Percentiles rank a stretch among this genome's conserved stretches.
Conservation (phyloP, 2,888 invertebrate genomes). For the Drosophila diplacantha region DNA sequence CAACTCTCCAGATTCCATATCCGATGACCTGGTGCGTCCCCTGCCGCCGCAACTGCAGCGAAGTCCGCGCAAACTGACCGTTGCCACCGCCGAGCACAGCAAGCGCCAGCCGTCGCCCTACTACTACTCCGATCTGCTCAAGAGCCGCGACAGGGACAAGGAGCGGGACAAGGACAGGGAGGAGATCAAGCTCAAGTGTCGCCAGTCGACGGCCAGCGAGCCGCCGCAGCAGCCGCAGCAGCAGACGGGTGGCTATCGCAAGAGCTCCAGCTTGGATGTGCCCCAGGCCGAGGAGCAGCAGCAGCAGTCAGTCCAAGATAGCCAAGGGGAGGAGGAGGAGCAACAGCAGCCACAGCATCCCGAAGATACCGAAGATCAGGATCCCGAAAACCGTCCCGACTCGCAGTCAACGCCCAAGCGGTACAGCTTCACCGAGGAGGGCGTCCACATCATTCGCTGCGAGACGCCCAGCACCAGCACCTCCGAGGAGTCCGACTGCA, state of each 20-base stretch:
- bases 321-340: conserved; percentile 35
- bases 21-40: conserved; percentile 79
- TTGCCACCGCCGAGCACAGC: conserved; percentile 67
- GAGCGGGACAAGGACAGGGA: conserved; percentile 52
- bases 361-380: conserved; percentile 16
- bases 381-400: conserved; percentile 14
- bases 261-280: conserved; percentile 86
- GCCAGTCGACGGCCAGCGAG: conserved; percentile 78
- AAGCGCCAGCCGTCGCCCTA: conserved; percentile 88
- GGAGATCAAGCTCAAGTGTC: conserved; percentile 73
- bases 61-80: conserved; percentile 76
- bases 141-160: conserved; percentile 70
- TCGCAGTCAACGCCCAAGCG: conserved; percentile 79
- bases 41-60: conserved; percentile 76
- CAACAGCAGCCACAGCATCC: not conserved
- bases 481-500: conserved; percentile 78
- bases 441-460: conserved; percentile 79
- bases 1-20: conserved; percentile 85
- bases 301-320: conserved; percentile 35
- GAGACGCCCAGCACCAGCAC: conserved; percentile 78
- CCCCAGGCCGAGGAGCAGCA: conserved; percentile 74
- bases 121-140: conserved; percentile 88
- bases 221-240: conserved; percentile 74
- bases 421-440: conserved; percentile 85
- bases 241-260: conserved; percentile 80